These are phyloP conservation scores for Cygnus buccinator DNA, from an alignment of 2,113 vertebrate species.

Conservation along the genomic window DNA sequence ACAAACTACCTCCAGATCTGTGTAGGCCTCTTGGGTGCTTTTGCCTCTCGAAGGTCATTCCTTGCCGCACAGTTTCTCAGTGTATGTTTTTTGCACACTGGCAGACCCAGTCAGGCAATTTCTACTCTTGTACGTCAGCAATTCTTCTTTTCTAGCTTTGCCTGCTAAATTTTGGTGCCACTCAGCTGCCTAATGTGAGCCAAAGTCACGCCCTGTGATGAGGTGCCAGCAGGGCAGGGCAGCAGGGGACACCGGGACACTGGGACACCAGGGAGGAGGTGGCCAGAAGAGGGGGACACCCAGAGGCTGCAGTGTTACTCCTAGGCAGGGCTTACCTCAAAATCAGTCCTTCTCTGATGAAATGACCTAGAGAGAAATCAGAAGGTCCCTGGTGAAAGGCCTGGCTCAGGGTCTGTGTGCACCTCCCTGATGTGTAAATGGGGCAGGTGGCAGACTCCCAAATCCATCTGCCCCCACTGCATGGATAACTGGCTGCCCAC, in stretches of 20 bases:
- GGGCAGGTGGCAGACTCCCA: background rate
- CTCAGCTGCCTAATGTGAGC: background rate
- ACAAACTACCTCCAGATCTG: no score
- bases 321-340: background rate
- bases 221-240: background rate
- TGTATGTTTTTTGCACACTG: background rate
- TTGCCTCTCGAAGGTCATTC: background rate
- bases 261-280: background rate
- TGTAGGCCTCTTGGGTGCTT: rapidly evolving
- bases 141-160: background rate
- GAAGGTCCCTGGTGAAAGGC: background rate
- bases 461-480: background rate
- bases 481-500: background rate
- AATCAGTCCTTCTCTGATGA: background rate
- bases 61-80: background rate
- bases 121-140: background rate
- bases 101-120: background rate
- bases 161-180: background rate
- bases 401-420: background rate
- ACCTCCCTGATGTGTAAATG: background rate
- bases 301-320: background rate
- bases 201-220: background rate
- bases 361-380: background rate
- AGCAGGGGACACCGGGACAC: background rate
- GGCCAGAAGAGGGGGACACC: background rate